phyloP scores from a whole-genome alignment of 1,140 invertebrate species.

The Euwallacea fornicatus region DNA sequence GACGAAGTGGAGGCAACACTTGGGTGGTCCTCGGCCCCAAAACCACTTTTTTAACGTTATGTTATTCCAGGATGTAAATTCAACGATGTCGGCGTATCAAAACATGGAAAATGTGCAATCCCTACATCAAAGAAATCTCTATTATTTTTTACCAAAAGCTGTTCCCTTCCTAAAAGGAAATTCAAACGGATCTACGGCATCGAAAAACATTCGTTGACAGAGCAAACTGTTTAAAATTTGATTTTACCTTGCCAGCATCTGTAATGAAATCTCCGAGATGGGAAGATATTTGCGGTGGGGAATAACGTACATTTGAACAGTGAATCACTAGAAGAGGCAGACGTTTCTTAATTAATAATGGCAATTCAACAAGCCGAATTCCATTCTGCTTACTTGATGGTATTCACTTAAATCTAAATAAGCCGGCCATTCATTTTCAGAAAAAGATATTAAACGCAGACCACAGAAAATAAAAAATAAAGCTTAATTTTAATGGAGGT shows the following conservation, averaged over 20 bases:
- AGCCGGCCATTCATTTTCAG: constrained; percentile 33
- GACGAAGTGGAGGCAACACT: no score
- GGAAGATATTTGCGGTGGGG: neutral
- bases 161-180: constrained; percentile 11
- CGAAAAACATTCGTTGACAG: constrained; percentile 20
- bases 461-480: constrained; percentile 31
- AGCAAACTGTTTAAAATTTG: constrained; percentile 15
- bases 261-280: neutral
- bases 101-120: neutral
- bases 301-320: neutral
- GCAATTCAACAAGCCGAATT: constrained; percentile 11
- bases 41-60: neutral
- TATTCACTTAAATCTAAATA: constrained; percentile 31
- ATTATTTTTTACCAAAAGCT: constrained; percentile 17
- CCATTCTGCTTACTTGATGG: constrained; percentile 16
- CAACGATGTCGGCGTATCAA: neutral
- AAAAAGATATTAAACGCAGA: constrained; percentile 35
- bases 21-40: no score
- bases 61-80: constrained; percentile 6
- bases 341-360: neutral
- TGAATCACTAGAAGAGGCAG: neutral
- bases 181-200: constrained; percentile 15
- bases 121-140: constrained; percentile 18
- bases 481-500: constrained; percentile 34
- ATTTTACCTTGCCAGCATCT: neutral